phyloP scores from a whole-genome alignment of 2,113 vertebrate genomes.

The Hemiprocne comata region DNA sequence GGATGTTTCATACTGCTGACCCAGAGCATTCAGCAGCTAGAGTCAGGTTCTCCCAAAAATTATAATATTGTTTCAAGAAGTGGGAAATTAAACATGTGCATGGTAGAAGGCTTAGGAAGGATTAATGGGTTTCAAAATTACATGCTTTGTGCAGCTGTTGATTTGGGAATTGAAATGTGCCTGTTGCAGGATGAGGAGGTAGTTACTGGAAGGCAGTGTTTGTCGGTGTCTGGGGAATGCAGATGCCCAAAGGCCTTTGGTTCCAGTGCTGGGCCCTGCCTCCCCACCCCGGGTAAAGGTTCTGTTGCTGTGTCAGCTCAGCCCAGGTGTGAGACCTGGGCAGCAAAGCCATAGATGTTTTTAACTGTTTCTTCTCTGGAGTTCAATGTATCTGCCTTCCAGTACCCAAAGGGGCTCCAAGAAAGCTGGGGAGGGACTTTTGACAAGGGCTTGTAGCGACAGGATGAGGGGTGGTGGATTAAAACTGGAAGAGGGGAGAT shows the following conservation, averaged over 20 bases:
- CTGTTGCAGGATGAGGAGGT: background rate
- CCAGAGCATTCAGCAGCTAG: background rate
- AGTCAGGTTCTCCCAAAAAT: constrained; percentile 4
- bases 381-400: background rate
- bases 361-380: background rate
- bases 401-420: too few relatives aligned
- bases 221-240: background rate
- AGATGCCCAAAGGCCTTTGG: background rate
- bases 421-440: too few relatives aligned
- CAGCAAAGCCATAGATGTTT: background rate
- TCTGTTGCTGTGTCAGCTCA: background rate
- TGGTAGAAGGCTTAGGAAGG: constrained; percentile 15
- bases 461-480: too few relatives aligned
- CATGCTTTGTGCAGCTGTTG: constrained; percentile 31
- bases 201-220: background rate
- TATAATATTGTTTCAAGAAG: constrained; percentile 10
- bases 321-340: background rate
- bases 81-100: background rate
- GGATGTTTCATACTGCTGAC: constrained; percentile 5
- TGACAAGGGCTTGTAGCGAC: too few relatives aligned
- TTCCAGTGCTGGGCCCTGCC: background rate
- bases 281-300: background rate
- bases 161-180: constrained; percentile 1
- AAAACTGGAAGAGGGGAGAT: too few relatives aligned
- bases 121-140: constrained; percentile 27